Base-by-base conservation (phyloP, 2,888 invertebrate genomes). In the Acleris literana region DNA sequence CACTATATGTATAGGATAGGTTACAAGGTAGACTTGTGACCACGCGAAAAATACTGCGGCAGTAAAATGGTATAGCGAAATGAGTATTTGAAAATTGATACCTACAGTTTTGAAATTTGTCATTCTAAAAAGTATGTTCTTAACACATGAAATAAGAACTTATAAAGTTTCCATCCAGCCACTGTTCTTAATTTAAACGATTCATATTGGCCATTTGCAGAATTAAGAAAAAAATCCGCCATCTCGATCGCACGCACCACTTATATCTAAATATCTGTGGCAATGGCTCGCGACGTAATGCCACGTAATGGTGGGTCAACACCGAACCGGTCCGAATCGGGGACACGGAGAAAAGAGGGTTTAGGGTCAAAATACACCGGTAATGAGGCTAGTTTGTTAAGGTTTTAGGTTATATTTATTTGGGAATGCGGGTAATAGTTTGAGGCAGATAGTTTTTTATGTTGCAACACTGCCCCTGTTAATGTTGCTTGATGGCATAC, bases 181-280 rank as follows among this genome's bases (percentile, higher is more conserved):
- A 11, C 13, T 13, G 39, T 39, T 13, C 39, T 39, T 39, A 39
- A 39, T 39, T 39, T 39, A 39, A 39, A 39, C 39, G 13, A 39
- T 13, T 11, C 11, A 39, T 39, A 13, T 39, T 13, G 39, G 39
- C 39, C 39, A n/a, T 46, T 46, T 46, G 46, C n/a, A n/a, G 46
- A 46, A 46, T n/a, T 46, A 46, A 46, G 7, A 46, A 46, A 46
- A 46, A 17, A 46, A 16, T 5, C 5, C 46, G 17, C 46, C 46
- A 46, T 46, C 17, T 46, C n/a, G 25, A 64, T 64, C 59, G 49
- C 54, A 20, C 57, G 29, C 46, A 62, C 49, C 55, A 64, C 57
- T 64, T 63, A 60, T 64, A 60, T 60, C 64, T 60, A 49, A 33
- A 64, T 64, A 64, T 61, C 65, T 65, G 65, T 52, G 65, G 65